These are phyloP conservation scores for Trichacis sp. DNA, from an alignment of 2,888 invertebrate genomes.

Conservation along the genomic window DNA sequence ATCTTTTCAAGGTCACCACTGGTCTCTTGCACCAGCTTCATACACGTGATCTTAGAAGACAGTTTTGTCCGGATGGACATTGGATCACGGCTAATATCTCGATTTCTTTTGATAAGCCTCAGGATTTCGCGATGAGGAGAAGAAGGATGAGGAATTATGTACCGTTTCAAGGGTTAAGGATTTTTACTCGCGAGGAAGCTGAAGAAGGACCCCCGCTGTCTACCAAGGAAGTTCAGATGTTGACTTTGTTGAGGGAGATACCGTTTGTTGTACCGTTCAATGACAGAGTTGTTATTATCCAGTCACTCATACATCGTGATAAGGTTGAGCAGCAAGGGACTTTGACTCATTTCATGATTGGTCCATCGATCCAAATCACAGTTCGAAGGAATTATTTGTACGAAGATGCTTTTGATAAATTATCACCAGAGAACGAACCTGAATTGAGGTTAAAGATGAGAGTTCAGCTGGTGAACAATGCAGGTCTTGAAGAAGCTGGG, in stretches of 20 bases:
- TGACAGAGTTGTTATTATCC: conserved; percentile 87
- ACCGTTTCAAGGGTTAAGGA: conserved; percentile 72
- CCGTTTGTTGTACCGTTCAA: conserved; percentile 95
- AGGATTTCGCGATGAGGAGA: conserved; percentile 71
- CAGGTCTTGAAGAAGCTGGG: conserved; percentile 94
- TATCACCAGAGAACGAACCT: conserved; percentile 90
- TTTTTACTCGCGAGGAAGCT: conserved; percentile 73
- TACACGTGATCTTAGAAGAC: conserved; percentile 85
- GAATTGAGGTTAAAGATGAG: conserved; percentile 87
- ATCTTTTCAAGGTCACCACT: conserved; percentile 84
- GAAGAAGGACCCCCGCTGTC: conserved; percentile 88
- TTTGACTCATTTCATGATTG: conserved; percentile 79
- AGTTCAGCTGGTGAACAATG: conserved; percentile 90
- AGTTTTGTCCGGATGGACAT: conserved; percentile 79
- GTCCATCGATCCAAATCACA: conserved; percentile 81
- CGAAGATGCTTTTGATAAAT: conserved; percentile 96
- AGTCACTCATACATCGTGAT: conserved; percentile 77
- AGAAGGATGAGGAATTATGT: conserved; percentile 67
- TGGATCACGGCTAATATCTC: conserved; percentile 74
- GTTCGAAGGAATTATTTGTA: conserved; percentile 94
- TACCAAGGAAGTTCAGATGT: conserved; percentile 86
- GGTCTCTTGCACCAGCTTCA: conserved; percentile 85
- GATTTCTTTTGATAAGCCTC: conserved; percentile 71
- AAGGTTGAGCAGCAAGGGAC: conserved; percentile 82
- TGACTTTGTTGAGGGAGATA: conserved; percentile 90